Conservation (phyloP, 1,140 invertebrate species). For the Cecropterus lyciades region DNA sequence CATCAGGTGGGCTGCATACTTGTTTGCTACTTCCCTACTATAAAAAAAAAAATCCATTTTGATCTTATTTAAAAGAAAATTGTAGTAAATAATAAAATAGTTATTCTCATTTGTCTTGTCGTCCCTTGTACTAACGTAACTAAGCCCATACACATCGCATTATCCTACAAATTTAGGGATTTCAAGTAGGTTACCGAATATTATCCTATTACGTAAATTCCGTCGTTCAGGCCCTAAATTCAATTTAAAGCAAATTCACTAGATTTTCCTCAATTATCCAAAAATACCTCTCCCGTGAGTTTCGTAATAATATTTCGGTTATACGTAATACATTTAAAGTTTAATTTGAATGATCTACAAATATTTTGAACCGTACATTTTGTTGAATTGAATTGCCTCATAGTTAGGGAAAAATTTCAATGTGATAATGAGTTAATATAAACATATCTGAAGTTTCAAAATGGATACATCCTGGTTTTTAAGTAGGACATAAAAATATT, state of each 20-base stretch:
- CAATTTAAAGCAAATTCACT: conserved; percentile 1
- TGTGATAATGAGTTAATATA: too few species aligned
- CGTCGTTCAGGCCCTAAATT: neutral
- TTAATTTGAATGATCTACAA: too few species aligned
- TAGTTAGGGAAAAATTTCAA: too few species aligned
- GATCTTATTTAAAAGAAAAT: neutral
- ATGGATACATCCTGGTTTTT: too few species aligned
- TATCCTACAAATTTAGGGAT: conserved; percentile 2
- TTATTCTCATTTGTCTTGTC: neutral
- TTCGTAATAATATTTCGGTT: neutral
- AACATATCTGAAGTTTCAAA: too few species aligned
- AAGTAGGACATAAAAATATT: too few species aligned
- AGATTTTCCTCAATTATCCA: neutral
- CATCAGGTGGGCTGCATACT: too few species aligned
- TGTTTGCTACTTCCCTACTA: too few species aligned
- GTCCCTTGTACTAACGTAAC: neutral
- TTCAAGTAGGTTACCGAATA: neutral
- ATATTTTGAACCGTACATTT: too few species aligned
- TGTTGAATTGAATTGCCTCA: too few species aligned
- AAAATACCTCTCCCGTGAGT: neutral
- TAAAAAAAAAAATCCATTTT: too few species aligned
- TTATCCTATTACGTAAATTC: conserved; percentile 8
- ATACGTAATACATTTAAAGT: neutral
- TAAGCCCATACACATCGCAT: neutral
- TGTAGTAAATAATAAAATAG: neutral